Conservation (phyloP, 2,113 vertebrate genomes). For the Cyprinus carpio region DNA sequence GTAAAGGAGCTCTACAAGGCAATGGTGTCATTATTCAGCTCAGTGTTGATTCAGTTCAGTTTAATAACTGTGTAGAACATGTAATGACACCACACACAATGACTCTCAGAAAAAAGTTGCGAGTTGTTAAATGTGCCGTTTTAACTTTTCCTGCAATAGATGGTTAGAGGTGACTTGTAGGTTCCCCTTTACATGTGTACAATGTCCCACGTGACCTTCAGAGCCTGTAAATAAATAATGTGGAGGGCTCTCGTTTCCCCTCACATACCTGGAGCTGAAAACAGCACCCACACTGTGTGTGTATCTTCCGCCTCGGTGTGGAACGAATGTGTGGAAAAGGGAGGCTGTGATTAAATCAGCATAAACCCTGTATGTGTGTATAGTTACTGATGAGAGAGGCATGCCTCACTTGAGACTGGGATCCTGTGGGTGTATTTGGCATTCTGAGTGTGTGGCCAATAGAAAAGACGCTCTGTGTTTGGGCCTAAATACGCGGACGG, state of each 20-base stretch:
- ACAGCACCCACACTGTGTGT: constrained; percentile 21
- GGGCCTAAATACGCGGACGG: constrained; percentile 1
- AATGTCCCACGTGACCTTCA: constrained; percentile 53
- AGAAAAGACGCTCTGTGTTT: constrained; percentile 56
- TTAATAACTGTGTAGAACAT: neutral
- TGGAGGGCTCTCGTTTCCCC: constrained; percentile 7
- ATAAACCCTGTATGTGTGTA: constrained; percentile 46
- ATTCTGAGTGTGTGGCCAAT: constrained; percentile 49
- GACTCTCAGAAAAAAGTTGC: neutral
- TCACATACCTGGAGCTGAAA: constrained; percentile 24
- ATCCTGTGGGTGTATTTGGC: constrained; percentile 47
- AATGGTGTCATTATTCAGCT: neutral
- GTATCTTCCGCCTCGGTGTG: constrained; percentile 27
- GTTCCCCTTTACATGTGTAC: neutral
- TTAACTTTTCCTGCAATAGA: neutral
- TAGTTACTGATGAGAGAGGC: constrained; percentile 40
- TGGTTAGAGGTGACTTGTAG: neutral
- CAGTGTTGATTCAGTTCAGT: neutral
- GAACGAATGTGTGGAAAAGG: constrained; percentile 48
- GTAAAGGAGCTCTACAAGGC: neutral
- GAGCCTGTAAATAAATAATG: constrained; percentile 35
- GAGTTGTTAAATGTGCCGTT: neutral
- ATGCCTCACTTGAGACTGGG: constrained; percentile 33
- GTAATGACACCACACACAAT: neutral
- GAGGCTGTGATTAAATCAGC: constrained; percentile 49